Conservation (phyloP, 2,888 invertebrate genomes). For the Oxytorus armatus region DNA sequence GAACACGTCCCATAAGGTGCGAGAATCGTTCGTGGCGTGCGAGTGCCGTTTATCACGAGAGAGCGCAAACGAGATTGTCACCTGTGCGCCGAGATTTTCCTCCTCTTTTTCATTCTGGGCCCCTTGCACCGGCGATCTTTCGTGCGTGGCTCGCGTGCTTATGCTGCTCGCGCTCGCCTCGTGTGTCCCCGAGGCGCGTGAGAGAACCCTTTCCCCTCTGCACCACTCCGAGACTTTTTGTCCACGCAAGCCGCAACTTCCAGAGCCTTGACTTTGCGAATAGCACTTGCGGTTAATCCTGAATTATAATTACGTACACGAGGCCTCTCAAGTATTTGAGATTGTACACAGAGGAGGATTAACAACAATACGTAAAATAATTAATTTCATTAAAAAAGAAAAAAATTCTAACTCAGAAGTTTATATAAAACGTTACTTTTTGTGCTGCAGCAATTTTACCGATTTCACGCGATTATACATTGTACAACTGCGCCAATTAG, state of each 20-base stretch:
- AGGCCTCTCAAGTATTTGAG: slow-evolving; percentile 15
- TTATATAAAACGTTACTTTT: not conserved
- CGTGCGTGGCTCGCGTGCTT: slow-evolving; percentile 55
- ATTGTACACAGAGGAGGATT: too few species aligned
- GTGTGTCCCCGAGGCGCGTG: slow-evolving; percentile 48
- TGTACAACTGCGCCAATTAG: slow-evolving; percentile 46
- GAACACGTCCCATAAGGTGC: slow-evolving; percentile 71
- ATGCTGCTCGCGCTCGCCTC: slow-evolving; percentile 32
- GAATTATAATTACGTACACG: slow-evolving; percentile 44
- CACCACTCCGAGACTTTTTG: too few species aligned
- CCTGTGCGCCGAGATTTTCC: slow-evolving; percentile 72
- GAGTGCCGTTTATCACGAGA: slow-evolving; percentile 76
- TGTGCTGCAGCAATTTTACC: not conserved
- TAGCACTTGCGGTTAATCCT: slow-evolving; percentile 48
- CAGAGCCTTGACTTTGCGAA: slow-evolving; percentile 58
- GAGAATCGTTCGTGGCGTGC: slow-evolving; percentile 71
- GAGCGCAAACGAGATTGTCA: slow-evolving; percentile 81
- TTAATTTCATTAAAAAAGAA: not conserved
- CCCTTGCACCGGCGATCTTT: slow-evolving; percentile 43
- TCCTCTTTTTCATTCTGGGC: slow-evolving; percentile 21
- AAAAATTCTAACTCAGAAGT: not conserved
- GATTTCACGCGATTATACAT: not conserved
- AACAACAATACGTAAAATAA: not conserved
- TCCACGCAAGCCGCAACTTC: slow-evolving; percentile 45
- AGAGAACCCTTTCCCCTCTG: not conserved